Evolutionary conservation across 2,797 vertebrate species (phyloP), one percentile per base, ranked within the genome.

Genomic region (Takifugu ocellatus): DNA sequence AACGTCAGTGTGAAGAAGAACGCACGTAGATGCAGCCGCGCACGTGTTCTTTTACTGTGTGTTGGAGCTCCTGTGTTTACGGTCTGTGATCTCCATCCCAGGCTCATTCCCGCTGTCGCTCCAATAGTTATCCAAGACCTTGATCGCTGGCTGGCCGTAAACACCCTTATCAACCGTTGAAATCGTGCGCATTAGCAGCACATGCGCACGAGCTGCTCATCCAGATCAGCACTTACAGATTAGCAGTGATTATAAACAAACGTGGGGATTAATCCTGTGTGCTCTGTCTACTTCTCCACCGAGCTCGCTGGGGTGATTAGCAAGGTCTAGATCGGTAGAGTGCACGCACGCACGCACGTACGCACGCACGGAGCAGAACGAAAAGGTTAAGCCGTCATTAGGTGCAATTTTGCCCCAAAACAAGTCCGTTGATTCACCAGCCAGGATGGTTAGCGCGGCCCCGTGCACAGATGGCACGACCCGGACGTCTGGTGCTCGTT

Each of bases 211-310:
- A 82, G 73, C 73, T 82, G 72, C 72, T 52, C 86, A 84, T 78
- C 81, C 85, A 75, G 80, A 84, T 75, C 79, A 66, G 17, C 60
- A 57, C 68, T 74, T 81, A 83, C 88, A 87, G 89, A 91, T 91
- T 90, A 91, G 79, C 79, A 82, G 83, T 90, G 88, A 89, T 91
- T 89, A 90, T 87, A 86, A 89, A 88, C 84, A 90, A 92, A 90
- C 87, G 87, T 70, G 75, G 70, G 86, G 88, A 89, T 90, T 88
- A 89, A 89, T 91, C 84, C 85, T 84, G 86, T 88, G 83, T 82
- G 77, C 77, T 84, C 55, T 77, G 75, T 84, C 80, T 84, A 87
- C 84, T 86, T 85, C 83, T 81, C 77, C 79, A 83, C 76, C 77
- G 70, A 77, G 79, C 82, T 81, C 77, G 82, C 84, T 81, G 68